Base-by-base conservation (phyloP, 1,140 invertebrate species). In the Eupristina koningsbergeri region DNA sequence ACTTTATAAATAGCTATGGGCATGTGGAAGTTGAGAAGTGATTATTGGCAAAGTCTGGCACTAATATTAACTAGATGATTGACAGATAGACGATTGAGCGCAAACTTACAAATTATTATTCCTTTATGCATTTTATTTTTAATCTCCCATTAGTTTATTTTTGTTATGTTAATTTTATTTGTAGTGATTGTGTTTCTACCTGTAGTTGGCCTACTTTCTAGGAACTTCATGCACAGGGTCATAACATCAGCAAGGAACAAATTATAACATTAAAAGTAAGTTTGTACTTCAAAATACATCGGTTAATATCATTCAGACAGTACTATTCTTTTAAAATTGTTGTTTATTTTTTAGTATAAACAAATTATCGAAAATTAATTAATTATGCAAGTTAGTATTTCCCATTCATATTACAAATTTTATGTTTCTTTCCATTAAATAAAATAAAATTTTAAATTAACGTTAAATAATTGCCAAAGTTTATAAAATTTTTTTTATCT, bases 241-340 rank as follows among this genome's bases (percentile, higher is more conserved):
- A 96, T 95, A 97, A 97, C 95, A 96, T 97, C 92, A 96, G 96
- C 89, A 95, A 96, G 92, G 95, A 97, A 92, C 96, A 95, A 93
- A 95, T 98, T 94, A 96, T 97, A 90, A 96, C 96, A 91, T 94
- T 98, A 86, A 97, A 97, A 96, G 97, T 97, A 95, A 96, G 96
- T 95, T 91, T 50, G 22, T 63, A 69, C 11, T 50, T 67, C 41
- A 76, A 61, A 71, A 76, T 7, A 29, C 36, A 22, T 11, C 1
- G n/a, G 63, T 61, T 58, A 26, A n/a, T 53, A 50, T 61, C 34
- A 58, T 47, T 80, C 47, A 67, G 26, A 71, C 39, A 58, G 53
- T 58, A 3, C 1, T 19, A 17, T 67, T 19, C 1, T 53, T 75
- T 53, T 3, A 19, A 11, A 73, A 45, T 3, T 36, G 45, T 71